phyloP scores from a whole-genome alignment of 64 coral and sea anemone species.

The Acropora tenuis region DNA sequence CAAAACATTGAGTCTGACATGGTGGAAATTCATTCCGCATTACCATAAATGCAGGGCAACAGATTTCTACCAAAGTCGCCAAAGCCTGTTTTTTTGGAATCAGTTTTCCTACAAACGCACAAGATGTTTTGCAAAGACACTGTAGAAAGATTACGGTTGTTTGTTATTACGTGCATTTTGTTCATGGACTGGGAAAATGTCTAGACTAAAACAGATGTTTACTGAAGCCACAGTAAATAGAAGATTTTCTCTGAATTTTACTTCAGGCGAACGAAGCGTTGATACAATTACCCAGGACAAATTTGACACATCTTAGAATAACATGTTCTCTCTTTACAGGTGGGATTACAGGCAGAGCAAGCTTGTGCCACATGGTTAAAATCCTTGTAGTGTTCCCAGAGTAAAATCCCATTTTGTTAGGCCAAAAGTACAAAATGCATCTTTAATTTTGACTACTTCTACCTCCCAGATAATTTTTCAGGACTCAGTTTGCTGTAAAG shows the following conservation, averaged over 20 bases:
- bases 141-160: not conserved
- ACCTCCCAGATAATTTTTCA: not conserved
- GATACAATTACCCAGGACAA: too few relatives aligned
- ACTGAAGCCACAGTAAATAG: too few relatives aligned
- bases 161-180: not conserved
- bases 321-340: not conserved
- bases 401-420: conserved; percentile 8
- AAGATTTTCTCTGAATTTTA: too few relatives aligned
- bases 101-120: not conserved
- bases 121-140: not conserved
- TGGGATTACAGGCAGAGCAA: not conserved
- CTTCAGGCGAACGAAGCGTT: too few relatives aligned
- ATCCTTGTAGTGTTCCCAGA: not conserved
- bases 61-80: conserved; percentile 7
- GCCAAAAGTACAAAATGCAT: not conserved
- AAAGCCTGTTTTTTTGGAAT: not conserved
- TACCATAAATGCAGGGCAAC: too few relatives aligned
- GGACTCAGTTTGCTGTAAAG: conserved; percentile 17
- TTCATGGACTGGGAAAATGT: too few relatives aligned
- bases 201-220: too few relatives aligned
- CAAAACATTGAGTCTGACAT: too few relatives aligned
- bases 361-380: conserved; percentile 3
- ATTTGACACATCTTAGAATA: too few relatives aligned
- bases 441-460: not conserved
- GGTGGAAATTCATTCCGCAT: too few relatives aligned